phyloP scores from a whole-genome alignment of 2,888 invertebrate genomes.

The Polyommatus iphigenia region DNA sequence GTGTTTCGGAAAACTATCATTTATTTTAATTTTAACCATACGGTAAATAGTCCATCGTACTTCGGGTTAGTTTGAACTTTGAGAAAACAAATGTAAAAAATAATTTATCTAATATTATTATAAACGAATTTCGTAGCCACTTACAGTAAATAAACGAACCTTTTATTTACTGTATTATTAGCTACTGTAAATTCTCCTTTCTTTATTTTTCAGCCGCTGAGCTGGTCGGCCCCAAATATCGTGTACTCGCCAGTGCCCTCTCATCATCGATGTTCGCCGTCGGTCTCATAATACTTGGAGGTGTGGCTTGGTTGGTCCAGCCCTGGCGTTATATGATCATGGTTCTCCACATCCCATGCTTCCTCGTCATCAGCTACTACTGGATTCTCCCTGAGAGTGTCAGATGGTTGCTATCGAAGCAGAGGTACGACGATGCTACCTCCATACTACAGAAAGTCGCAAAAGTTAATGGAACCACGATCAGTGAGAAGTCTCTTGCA shows the following conservation, averaged over 20 bases:
- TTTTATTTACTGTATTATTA: too few relatives aligned
- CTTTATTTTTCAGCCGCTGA: constrained; percentile 81
- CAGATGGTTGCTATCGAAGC: constrained; percentile 88
- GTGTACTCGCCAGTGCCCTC: constrained; percentile 86
- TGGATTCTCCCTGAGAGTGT: constrained; percentile 85
- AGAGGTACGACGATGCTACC: constrained; percentile 82
- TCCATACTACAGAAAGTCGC: constrained; percentile 82
- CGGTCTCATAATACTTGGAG: constrained; percentile 85
- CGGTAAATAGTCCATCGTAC: too few relatives aligned
- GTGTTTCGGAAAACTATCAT: too few relatives aligned
- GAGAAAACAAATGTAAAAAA: too few relatives aligned
- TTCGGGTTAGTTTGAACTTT: too few relatives aligned
- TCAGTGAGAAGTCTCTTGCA: constrained; percentile 76
- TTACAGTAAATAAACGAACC: too few relatives aligned
- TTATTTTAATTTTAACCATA: too few relatives aligned
- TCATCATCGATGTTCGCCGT: constrained; percentile 85
- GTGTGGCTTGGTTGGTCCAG: constrained; percentile 83
- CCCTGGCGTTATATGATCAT: constrained; percentile 86
- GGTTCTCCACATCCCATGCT: constrained; percentile 83
- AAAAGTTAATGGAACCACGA: constrained; percentile 77
- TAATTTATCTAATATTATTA: too few relatives aligned
- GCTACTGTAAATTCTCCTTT: too few relatives aligned
- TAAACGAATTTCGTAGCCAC: too few relatives aligned
- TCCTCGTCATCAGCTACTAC: constrained; percentile 83
- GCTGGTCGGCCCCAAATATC: constrained; percentile 85